These are phyloP conservation scores for Drosophila busckii DNA, from an alignment of 1,140 invertebrate species.

Conservation along the genomic window DNA sequence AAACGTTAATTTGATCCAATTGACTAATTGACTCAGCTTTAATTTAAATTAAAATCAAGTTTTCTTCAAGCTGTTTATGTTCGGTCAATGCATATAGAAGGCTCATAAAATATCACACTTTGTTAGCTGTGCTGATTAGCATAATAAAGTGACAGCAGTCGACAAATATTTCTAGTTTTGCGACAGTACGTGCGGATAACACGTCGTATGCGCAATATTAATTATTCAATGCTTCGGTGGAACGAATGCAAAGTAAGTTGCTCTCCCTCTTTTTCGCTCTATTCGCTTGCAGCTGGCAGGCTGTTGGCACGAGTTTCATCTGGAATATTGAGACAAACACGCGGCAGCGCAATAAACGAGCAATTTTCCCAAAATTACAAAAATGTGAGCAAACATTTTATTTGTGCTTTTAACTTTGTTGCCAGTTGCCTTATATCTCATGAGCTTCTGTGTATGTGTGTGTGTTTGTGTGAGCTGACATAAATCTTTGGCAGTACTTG, in stretches of 20 bases:
- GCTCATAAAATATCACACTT: too few relatives aligned
- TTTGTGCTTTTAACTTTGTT: constrained; percentile 61
- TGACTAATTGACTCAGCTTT: too few relatives aligned
- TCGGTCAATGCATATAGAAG: too few relatives aligned
- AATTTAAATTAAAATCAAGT: too few relatives aligned
- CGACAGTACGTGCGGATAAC: constrained; percentile 42
- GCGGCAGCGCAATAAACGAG: constrained; percentile 57
- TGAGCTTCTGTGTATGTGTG: constrained; percentile 8
- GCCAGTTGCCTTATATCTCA: constrained; percentile 22
- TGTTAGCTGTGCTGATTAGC: constrained; percentile 41
- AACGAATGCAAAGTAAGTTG: constrained; percentile 9
- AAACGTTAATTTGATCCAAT: too few relatives aligned
- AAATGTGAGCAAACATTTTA: constrained; percentile 75
- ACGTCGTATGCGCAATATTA: constrained; percentile 71
- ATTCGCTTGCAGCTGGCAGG: neutral
- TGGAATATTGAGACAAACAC: constrained; percentile 41
- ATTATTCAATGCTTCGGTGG: constrained; percentile 52
- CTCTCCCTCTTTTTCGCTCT: neutral
- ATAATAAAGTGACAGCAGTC: constrained; percentile 46
- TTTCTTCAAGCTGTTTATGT: too few relatives aligned
- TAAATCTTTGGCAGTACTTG: constrained; percentile 65
- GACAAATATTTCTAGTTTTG: constrained; percentile 29
- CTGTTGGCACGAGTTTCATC: constrained; percentile 38
- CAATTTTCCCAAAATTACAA: constrained; percentile 69
- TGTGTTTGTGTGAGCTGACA: constrained; percentile 15